Percentiles rank a stretch among this genome's conserved stretches.
phyloP scores from a whole-genome alignment of 2,797 vertebrate species.

The Chiloscyllium punctatum region DNA sequence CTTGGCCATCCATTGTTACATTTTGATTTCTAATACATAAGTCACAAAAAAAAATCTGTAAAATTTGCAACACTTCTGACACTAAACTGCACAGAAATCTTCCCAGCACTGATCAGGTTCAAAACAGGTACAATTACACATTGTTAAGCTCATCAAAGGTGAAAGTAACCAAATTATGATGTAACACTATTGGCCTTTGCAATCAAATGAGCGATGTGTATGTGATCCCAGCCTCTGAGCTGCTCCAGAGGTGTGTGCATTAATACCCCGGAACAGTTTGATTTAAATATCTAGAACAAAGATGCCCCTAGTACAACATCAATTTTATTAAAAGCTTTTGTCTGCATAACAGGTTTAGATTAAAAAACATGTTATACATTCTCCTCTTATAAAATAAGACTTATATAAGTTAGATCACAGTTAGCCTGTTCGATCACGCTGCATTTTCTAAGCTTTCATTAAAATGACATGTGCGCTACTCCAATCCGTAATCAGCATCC shows the following conservation, averaged over 20 bases:
- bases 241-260: too few relatives aligned
- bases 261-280: too few relatives aligned
- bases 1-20: not conserved
- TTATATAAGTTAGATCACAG: too few relatives aligned
- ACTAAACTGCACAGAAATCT: not conserved
- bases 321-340: not conserved
- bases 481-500: not conserved
- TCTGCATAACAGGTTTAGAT: too few relatives aligned
- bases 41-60: not conserved
- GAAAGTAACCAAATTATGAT: not conserved
- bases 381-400: too few relatives aligned
- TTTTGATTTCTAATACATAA: not conserved
- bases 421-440: not conserved
- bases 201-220: too few relatives aligned
- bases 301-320: too few relatives aligned
- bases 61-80: not conserved
- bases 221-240: not conserved
- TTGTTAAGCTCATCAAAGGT: not conserved
- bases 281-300: too few relatives aligned
- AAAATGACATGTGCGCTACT: not conserved
- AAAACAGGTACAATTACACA: not conserved
- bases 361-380: not conserved
- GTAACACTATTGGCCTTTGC: not conserved
- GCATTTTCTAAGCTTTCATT: not conserved
- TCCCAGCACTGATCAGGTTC: not conserved